phyloP scores from a whole-genome alignment of 1,140 invertebrate species.

The Neotoxoptera formosana region DNA sequence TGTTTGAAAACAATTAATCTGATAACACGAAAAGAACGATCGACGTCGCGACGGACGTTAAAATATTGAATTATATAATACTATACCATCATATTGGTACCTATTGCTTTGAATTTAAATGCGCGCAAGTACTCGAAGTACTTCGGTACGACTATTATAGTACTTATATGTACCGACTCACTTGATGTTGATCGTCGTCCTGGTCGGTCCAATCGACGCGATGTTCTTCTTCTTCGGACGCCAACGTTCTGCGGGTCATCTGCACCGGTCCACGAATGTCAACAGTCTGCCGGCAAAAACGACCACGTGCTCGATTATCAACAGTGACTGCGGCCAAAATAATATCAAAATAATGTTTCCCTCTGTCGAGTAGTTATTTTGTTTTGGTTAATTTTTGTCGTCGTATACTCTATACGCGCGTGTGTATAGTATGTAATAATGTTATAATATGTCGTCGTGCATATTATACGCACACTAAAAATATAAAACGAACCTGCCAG shows the following conservation, averaged over 20 bases:
- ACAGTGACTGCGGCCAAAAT: neutral
- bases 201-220: neutral
- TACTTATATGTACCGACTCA: neutral
- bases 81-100: too few relatives aligned
- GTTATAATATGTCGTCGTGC: neutral
- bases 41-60: neutral
- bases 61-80: neutral
- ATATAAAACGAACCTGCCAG: neutral
- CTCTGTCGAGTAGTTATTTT: neutral
- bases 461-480: too few relatives aligned
- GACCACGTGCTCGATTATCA: neutral
- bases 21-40: neutral
- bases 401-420: neutral
- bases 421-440: neutral
- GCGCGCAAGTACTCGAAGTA: neutral
- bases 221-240: neutral
- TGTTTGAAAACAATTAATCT: neutral
- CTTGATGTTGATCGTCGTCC: neutral
- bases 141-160: too few relatives aligned
- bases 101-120: neutral
- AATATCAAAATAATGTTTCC: neutral
- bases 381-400: neutral
- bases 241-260: neutral
- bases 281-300: neutral
- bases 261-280: neutral